phyloP scores from a whole-genome alignment of 2,888 invertebrate genomes.

The Stramonita haemastoma region DNA sequence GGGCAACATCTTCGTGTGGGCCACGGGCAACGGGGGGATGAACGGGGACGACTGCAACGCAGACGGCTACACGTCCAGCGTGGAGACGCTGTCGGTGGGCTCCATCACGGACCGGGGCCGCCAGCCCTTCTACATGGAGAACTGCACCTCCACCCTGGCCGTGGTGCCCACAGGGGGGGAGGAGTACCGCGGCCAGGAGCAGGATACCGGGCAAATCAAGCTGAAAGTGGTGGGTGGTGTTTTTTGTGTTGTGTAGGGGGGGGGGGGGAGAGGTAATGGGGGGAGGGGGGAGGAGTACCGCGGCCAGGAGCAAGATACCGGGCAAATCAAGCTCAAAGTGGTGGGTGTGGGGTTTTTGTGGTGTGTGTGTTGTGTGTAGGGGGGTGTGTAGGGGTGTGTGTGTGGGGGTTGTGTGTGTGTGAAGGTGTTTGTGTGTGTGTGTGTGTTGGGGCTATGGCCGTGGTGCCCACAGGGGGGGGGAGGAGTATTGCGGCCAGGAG shows the following conservation, averaged over 20 bases:
- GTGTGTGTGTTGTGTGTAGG: too few species aligned
- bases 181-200: conserved; percentile 49
- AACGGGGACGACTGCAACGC: conserved; percentile 72
- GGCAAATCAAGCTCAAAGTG: conserved; percentile 65
- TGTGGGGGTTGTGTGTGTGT: neutral
- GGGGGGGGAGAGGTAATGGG: too few species aligned
- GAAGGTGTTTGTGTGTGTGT: neutral
- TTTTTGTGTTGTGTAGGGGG: too few species aligned
- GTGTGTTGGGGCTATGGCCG: neutral
- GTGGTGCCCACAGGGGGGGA: conserved; percentile 68
- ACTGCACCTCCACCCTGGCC: conserved; percentile 73
- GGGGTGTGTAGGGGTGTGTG: too few species aligned
- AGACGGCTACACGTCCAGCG: conserved; percentile 75
- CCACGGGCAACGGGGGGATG: conserved; percentile 75
- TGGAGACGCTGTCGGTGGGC: conserved; percentile 72
- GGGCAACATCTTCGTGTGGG: conserved; percentile 75
- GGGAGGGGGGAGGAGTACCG: conserved; percentile 51
- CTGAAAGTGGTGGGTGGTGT: conserved; percentile 72
- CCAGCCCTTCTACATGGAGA: conserved; percentile 73
- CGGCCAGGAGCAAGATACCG: conserved; percentile 47
- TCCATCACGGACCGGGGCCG: conserved; percentile 67
- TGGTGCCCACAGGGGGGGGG: conserved; percentile 34
- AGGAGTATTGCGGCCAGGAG: conserved; percentile 51
- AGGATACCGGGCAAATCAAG: conserved; percentile 50
- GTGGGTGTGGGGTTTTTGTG: too few species aligned